phyloP scores from a whole-genome alignment of 37 sponge, comb jelly and placozoan genomes.

The Crambe crambe region DNA sequence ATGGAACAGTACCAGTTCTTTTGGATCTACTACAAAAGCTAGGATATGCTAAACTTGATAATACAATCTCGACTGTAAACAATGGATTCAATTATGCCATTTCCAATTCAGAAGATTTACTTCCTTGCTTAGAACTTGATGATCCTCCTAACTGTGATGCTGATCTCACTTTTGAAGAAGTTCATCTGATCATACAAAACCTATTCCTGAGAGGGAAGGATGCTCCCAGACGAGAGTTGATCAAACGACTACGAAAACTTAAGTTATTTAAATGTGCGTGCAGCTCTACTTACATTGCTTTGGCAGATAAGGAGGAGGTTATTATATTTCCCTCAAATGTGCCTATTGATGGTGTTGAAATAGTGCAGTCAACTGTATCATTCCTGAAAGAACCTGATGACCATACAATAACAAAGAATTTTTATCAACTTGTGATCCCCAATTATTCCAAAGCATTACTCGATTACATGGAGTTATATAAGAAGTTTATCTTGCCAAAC shows the following conservation, averaged over 20 bases:
- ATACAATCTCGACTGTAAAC: background rate
- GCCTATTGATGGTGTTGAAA: background rate
- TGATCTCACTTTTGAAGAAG: constrained; percentile 14
- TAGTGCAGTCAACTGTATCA: background rate
- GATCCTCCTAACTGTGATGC: constrained; percentile 10
- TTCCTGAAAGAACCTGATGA: background rate
- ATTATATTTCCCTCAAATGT: background rate
- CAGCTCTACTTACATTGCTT: constrained; percentile 13
- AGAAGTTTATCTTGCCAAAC: constrained; percentile 19
- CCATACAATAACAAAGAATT: background rate
- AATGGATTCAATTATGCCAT: background rate
- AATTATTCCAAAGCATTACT: background rate
- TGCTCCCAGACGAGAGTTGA: background rate
- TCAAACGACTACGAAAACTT: background rate
- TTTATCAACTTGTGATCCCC: constrained; percentile 7
- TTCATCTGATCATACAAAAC: background rate
- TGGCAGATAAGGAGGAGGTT: background rate
- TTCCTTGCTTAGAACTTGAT: constrained; percentile 17
- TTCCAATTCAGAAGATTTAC: background rate
- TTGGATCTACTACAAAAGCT: constrained; percentile 14
- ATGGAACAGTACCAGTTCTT: background rate
- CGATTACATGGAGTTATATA: background rate
- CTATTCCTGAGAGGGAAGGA: background rate
- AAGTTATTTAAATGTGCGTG: background rate
- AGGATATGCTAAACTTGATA: constrained; percentile 28